Base-by-base conservation (phyloP, 2,888 invertebrate species). In the Nebria brevicollis region DNA sequence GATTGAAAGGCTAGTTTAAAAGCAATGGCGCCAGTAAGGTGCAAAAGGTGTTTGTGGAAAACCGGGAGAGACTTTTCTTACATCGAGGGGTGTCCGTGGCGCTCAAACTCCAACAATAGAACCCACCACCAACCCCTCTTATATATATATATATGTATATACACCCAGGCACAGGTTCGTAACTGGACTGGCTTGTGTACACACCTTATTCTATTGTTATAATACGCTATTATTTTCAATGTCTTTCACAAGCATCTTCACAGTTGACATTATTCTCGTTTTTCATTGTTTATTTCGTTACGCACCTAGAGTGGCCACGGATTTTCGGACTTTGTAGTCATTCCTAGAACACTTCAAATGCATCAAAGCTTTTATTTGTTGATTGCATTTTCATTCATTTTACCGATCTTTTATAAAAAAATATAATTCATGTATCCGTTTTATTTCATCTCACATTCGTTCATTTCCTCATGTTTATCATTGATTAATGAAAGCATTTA, bases 251-350 rank as follows among this genome's bases (percentile, higher is more conserved):
- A 54, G 54, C 54, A 54, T 54, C 54, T 68, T 68, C 68, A 68
- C 68, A 68, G 25, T 68, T 68, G 68, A 68, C 68, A 68, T 68
- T 3, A 68, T 68, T 68, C 26, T 54, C 54, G 20, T 26, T 11
- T 68, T 15, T n/a, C 68, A 68, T 68, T 68, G 68, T 68, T 68
- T 68, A 68, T 11, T 68, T 68, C 15, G 68, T 15, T 26, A n/a
- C 26, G 68, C 68, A 26, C 6, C 2, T 68, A 20, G 15, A 68
- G 54, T 68, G 25, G 68, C 15, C 68, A 54, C 54, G 2, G 4
- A 54, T 54, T 54, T 54, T 54, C 54, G 54, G 54, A 54, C 66
- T 66, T 66, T 15, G n/a, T 66, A 66, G 10, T 25, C 6, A 7
- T 68, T 68, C 68, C 10, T 68, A 68, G 25, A 68, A 25, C 13